Conservation (phyloP, 2,888 invertebrate genomes). For the Lissonota sp. region DNA sequence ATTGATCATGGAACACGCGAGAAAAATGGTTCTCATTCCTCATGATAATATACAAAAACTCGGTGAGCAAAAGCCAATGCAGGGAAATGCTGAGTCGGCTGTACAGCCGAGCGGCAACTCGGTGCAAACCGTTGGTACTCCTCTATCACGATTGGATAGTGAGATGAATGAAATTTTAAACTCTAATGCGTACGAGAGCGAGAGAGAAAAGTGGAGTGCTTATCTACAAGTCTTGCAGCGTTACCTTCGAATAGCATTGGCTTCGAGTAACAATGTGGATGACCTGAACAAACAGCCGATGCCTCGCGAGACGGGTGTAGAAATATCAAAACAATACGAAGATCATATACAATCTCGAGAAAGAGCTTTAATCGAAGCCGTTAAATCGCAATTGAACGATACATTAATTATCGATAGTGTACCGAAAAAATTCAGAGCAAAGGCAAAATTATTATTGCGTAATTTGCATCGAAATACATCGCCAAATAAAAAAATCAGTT, state of each 20-base stretch:
- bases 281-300: neutral
- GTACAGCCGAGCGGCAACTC: too few relatives aligned
- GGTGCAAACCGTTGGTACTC: too few relatives aligned
- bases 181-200: neutral
- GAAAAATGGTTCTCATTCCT: constrained; percentile 24
- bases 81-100: too few relatives aligned
- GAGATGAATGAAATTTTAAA: constrained; percentile 5
- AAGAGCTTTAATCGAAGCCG: neutral
- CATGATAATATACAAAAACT: constrained; percentile 9
- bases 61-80: neutral
- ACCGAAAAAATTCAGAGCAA: neutral
- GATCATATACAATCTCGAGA: too few relatives aligned
- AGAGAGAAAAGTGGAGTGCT: constrained; percentile 48
- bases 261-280: neutral
- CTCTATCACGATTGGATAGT: too few relatives aligned
- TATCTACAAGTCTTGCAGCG: constrained; percentile 40
- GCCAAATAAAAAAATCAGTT: neutral
- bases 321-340: too few relatives aligned
- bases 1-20: constrained; percentile 23
- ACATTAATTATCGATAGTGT: constrained; percentile 2
- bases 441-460: neutral
- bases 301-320: neutral
- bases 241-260: constrained; percentile 7
- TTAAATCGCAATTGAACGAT: neutral
- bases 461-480: neutral